Base-by-base conservation (phyloP, 2,113 vertebrate species). In the Opisthocomus hoazin region DNA sequence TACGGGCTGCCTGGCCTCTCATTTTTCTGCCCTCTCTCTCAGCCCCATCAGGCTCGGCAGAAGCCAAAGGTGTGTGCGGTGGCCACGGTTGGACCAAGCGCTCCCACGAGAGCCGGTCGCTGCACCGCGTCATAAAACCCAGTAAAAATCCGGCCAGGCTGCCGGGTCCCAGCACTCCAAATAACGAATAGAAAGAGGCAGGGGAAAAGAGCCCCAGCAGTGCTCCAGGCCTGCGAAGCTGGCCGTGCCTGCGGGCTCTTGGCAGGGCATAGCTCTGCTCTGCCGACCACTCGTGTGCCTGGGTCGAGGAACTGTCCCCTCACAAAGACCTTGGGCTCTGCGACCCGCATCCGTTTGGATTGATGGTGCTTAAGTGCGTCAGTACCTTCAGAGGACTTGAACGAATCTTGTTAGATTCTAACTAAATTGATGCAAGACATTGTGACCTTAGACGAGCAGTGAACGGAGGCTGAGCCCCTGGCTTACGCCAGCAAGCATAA, bases 41-140 rank as follows among this genome's bases (percentile, higher is more conserved):
- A 7, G 63, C 37, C 50, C 29, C 10, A 0, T 5, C 1, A 0
- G 36, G 66, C 57, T 50, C n/a, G 0, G 1, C 26, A 2, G 45
- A 22, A 69, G 37, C 61, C 3, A 2, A 34, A 12, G 54, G 12
- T 20, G 48, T 4, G 5, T 58, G 0, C 1, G 5, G 46, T 63
- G 54, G 45, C 65, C 54, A 3, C 19, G 7, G 22, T 24, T 22
- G 53, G 64, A 17, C 41, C 12, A 12, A 12, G 2, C 1, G 10
- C 34, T 84, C 9, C 19, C 0, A 0, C 3, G 2, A 46, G 37
- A 87, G 13, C 64, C 15, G 2, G n/a, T n/a, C n/a, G n/a, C n/a
- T n/a, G 24, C 1, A 0, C 36, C 3, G 0, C 24, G 2, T 23
- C 3, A 0, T 39, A 23, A 60, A 77, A 46, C 23, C n/a, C 54